Base-by-base conservation (phyloP, 2,888 invertebrate genomes). In the Scaptodrosophila latifasciaeformis region DNA sequence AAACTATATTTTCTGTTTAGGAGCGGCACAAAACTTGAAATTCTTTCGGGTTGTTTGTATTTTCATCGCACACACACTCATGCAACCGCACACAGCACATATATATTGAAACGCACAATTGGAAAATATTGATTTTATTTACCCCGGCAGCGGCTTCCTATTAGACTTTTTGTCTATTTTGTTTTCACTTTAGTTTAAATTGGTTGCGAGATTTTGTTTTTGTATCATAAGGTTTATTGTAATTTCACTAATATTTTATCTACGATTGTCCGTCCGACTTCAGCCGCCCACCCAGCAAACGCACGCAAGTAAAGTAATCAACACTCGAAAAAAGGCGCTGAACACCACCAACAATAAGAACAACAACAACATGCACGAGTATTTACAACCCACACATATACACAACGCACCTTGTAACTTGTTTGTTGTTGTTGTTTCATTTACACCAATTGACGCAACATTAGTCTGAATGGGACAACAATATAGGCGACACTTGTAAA, bases 391-490 rank as follows among this genome's bases (percentile, higher is more conserved):
- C 54, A 51, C 51, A 59, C 55, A 64, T 48, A 47, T 45, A 48
- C 50, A 50, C 64, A 21, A 30, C 35, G 27, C 27, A 57, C 81
- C 72, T 82, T 75, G 62, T 80, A 74, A 76, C 72, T 70, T 70
- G 67, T 76, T 77, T 72, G 81, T 71, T 78, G 81, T 75, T n/a
- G n/a, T n/a, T 81, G 64, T 74, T 80, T 77, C 80, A 63, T 71
- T 76, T 79, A 60, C 75, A 78, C 49, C 78, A 60, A n/a, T 58
- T 56, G 58, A 52, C 42, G 42, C 49, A 59, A 69, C 15, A n/a
- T 59, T 45, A 48, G 77, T 40, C 59, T 47, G 70, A 76, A 56
- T 55, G 62, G 61, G 80, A 77, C 67, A 72, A 69, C 66, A 70
- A 62, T 70, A 74, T 68, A 70, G 69, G 6, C 37, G 15, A 17